phyloP scores from a whole-genome alignment of 2,888 invertebrate genomes.

The Melinaea marsaeus region DNA sequence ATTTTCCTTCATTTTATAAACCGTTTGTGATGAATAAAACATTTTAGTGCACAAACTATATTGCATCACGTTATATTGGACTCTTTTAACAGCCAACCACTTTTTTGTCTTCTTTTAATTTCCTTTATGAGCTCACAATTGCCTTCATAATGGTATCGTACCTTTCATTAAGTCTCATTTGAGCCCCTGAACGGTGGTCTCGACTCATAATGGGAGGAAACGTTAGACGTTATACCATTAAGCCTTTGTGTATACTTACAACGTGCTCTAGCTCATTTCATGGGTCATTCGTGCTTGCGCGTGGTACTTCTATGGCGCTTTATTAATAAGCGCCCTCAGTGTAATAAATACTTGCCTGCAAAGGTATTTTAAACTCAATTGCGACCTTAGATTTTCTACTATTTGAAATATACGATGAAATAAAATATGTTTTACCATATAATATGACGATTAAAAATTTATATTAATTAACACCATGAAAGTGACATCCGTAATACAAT shows the following conservation, averaged over 20 bases:
- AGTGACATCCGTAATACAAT: too few species aligned
- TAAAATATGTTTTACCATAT: conserved; percentile 10
- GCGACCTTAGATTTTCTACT: neutral
- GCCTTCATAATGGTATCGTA: conserved; percentile 71
- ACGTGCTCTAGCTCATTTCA: conserved; percentile 54
- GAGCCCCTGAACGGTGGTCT: conserved; percentile 64
- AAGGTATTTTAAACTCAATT: conserved; percentile 12
- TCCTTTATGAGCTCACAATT: conserved; percentile 72
- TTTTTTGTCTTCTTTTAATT: conserved; percentile 69
- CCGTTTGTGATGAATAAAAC: conserved; percentile 1
- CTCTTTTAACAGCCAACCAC: conserved; percentile 29
- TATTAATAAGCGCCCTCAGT: conserved; percentile 55
- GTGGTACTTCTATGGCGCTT: conserved; percentile 48
- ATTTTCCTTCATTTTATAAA: neutral
- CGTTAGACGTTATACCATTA: conserved; percentile 60
- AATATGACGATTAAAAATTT: too few species aligned
- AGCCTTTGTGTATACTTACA: conserved; percentile 62
- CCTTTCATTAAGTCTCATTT: conserved; percentile 73
- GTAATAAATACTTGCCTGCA: conserved; percentile 41
- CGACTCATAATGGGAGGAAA: conserved; percentile 62
- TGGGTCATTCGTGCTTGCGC: conserved; percentile 53
- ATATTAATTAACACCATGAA: too few species aligned
- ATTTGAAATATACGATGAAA: neutral
- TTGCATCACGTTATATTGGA: conserved; percentile 5
- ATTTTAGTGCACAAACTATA: conserved; percentile 2